Evolutionary conservation across 2,888 invertebrate genomes (phyloP), one percentile per base, ranked within the genome.

Genomic region (Eilema depressum): DNA sequence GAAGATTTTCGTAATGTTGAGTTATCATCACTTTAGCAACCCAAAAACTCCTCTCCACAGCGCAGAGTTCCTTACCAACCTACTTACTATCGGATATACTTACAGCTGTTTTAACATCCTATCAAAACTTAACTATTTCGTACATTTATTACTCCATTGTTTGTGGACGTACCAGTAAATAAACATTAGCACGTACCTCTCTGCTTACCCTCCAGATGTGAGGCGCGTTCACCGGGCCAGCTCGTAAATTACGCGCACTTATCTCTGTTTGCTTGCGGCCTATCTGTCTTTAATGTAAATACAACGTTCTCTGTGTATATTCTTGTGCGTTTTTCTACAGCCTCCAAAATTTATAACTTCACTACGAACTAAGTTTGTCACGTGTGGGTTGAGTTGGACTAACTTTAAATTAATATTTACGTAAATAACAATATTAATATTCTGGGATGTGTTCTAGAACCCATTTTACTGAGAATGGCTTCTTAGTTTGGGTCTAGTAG

Each of bases 201-300:
- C 73, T 69, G 67, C 69, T 56, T 67, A 69, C 69, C 70, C 71
- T 25, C 47, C 70, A 68, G 57, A 8, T 63, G 70, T 33, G 57
- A 70, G 65, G 62, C 83, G 64, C 71, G 71, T 47, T 56, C 69
- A 57, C 56, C 69, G 61, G 66, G 56, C 68, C 47, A 61, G 75
- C 76, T 88, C 88, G 81, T 93, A 93, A 93, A 93, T 93, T 90
- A 89, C 80, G 69, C 76, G 75, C 83, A 90, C 86, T 90, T 93
- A 92, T 93, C 92, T 90, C 79, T 93, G 89, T 93, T 92, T 93
- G 87, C 91, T 78, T 70, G 84, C 33, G 66, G 84, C 83, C 88
- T 89, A 89, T 90, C 88, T 89, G 88, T 88, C 86, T 85, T 85
- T 84, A 75, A 84, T 82, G 88, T 89, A 91, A 91, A 91, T 90